A percentile compares a stretch with the other conserved stretches of the same genome.
phyloP scores from a whole-genome alignment of 2,113 vertebrate species.

The Procavia capensis region DNA sequence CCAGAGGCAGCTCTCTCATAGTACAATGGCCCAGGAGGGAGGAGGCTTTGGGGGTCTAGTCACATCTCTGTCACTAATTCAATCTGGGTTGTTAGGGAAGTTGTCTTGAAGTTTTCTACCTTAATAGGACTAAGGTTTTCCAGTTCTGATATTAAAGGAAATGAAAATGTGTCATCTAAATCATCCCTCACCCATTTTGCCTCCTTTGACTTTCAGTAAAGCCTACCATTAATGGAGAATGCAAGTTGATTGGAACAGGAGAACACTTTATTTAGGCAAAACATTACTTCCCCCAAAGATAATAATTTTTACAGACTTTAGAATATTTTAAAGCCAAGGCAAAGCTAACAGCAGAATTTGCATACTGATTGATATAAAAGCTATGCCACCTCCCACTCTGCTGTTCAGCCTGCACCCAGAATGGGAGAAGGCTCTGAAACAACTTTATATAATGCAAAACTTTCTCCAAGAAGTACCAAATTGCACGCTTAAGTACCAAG shows the following conservation, averaged over 20 bases:
- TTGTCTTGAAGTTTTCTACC: slow-evolving; percentile 2
- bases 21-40: background rate
- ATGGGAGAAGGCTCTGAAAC: slow-evolving; percentile 64
- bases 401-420: slow-evolving; percentile 48
- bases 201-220: slow-evolving; percentile 53
- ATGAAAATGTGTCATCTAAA: background rate
- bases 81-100: background rate
- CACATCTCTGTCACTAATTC: slow-evolving; percentile 31
- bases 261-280: slow-evolving; percentile 53
- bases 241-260: slow-evolving; percentile 42
- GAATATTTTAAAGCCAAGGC: slow-evolving; percentile 70
- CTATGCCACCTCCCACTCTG: background rate
- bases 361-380: slow-evolving; percentile 76
- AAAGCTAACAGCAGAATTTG: slow-evolving; percentile 73
- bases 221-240: slow-evolving; percentile 28
- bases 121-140: background rate
- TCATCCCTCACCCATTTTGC: background rate
- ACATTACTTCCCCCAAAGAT: slow-evolving; percentile 3
- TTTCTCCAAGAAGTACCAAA: slow-evolving; percentile 33
- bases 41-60: background rate
- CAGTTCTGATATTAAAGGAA: slow-evolving; percentile 6
- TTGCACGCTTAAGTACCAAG: slow-evolving; percentile 72
- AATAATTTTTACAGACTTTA: slow-evolving; percentile 70
- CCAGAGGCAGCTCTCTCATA: background rate
- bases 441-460: slow-evolving; percentile 55